A percentile compares a stretch with the other conserved stretches of the same genome.
Evolutionary conservation across 2,888 invertebrate genomes (phyloP).

Genomic region (Unio delphinus): DNA sequence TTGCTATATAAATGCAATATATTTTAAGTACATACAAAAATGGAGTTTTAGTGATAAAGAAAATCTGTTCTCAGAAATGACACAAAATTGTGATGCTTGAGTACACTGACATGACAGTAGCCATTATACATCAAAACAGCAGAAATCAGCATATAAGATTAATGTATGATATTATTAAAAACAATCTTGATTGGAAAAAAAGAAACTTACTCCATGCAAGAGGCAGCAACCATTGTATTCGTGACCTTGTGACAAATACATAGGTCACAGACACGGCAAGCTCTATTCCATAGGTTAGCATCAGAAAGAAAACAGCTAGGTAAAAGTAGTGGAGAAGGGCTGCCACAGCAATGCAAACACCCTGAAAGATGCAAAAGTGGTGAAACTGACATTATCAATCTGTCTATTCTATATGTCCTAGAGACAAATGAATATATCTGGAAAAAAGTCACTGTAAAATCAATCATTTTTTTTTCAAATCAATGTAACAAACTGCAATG

Average conservation of each 20-base stretch:
- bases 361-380: conserved; percentile 29
- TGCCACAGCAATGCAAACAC: conserved; percentile 55
- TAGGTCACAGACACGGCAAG: conserved; percentile 61
- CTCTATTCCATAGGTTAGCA: conserved; percentile 65
- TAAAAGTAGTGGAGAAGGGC: conserved; percentile 62
- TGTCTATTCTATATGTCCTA: too few relatives aligned
- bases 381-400: neutral
- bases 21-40: too few relatives aligned
- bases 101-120: too few relatives aligned
- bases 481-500: too few relatives aligned
- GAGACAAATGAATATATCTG: neutral
- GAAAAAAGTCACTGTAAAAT: neutral
- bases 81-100: too few relatives aligned
- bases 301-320: conserved; percentile 63
- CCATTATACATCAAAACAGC: too few relatives aligned
- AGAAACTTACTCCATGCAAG: conserved; percentile 59
- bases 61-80: too few relatives aligned
- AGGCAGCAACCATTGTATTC: conserved; percentile 37
- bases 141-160: too few relatives aligned
- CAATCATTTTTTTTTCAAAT: neutral
- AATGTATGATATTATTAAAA: too few relatives aligned
- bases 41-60: too few relatives aligned
- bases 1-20: too few relatives aligned
- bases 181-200: too few relatives aligned
- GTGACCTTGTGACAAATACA: conserved; percentile 55